phyloP scores from a whole-genome alignment of 2,888 invertebrate genomes.

The Linnaemya vulpina region DNA sequence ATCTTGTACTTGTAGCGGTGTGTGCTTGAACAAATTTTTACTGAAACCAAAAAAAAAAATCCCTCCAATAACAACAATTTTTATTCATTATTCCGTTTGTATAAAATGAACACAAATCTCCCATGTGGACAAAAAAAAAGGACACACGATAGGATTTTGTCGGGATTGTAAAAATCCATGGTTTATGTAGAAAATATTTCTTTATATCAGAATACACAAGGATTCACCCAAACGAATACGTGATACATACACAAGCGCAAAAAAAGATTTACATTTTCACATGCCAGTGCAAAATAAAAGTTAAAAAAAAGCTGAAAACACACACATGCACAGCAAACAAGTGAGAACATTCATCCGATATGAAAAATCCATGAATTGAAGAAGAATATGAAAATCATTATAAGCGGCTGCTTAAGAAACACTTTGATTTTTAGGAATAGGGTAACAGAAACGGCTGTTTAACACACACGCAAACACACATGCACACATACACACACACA shows the following conservation, averaged over 20 bases:
- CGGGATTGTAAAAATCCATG: slow-evolving; percentile 69
- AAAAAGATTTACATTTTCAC: slow-evolving; percentile 60
- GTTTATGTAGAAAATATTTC: slow-evolving; percentile 56
- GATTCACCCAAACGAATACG: slow-evolving; percentile 6
- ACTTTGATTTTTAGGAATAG: neutral
- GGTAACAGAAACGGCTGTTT: neutral
- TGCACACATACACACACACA: neutral
- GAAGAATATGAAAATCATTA: neutral
- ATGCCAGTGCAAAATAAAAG: neutral
- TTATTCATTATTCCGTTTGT: slow-evolving; percentile 81
- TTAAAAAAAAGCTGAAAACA: slow-evolving; percentile 1
- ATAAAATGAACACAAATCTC: slow-evolving; percentile 80
- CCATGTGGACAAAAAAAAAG: slow-evolving; percentile 77
- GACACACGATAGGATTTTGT: slow-evolving; percentile 71
- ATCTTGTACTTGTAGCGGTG: neutral
- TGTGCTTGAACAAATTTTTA: slow-evolving; percentile 25
- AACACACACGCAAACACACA: neutral
- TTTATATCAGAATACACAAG: slow-evolving; percentile 6
- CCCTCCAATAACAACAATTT: slow-evolving; percentile 66
- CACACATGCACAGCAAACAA: neutral
- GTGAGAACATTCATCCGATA: neutral
- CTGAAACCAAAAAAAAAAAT: slow-evolving; percentile 55
- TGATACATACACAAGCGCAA: slow-evolving; percentile 38
- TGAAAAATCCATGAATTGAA: neutral
- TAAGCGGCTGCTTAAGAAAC: neutral